Evolutionary conservation across 2,113 vertebrate species (phyloP).

Genomic region (Typhlomys cinereus): DNA sequence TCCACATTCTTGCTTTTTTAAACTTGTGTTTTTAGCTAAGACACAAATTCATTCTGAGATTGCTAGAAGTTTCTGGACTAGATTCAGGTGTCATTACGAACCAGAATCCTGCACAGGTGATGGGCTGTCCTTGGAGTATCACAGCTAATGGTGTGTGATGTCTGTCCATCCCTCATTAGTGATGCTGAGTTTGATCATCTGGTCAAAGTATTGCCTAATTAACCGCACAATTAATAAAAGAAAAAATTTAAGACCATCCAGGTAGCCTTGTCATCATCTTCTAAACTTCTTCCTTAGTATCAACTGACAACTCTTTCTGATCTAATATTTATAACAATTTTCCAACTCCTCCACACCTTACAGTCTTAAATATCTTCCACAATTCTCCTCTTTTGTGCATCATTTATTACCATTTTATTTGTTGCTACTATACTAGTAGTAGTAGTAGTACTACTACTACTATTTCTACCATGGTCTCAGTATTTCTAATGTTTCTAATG

Average conservation of each 20-base stretch:
- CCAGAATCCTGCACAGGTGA: not conserved
- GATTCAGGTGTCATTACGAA: not conserved
- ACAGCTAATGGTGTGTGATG: not conserved
- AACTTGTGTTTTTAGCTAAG: not conserved
- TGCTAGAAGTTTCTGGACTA: not conserved
- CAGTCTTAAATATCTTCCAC: no score
- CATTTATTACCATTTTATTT: not conserved
- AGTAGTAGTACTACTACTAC: no score
- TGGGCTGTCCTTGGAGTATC: not conserved
- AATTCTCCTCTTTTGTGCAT: not conserved
- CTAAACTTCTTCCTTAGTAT: not conserved
- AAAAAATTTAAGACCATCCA: not conserved
- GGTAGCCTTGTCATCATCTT: not conserved
- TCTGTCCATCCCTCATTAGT: not conserved
- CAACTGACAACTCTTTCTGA: not conserved
- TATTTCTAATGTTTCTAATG: not conserved
- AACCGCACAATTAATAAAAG: not conserved
- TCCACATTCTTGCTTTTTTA: not conserved
- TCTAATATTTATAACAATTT: not conserved
- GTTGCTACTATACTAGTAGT: no score
- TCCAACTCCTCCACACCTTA: not conserved
- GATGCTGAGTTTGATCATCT: not conserved
- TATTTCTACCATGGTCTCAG: not conserved
- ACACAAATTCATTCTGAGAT: not conserved
- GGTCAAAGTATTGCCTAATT: not conserved